These are phyloP conservation scores for Phaedon cochleariae DNA, from an alignment of 2,888 invertebrate genomes.

Conservation along the genomic window DNA sequence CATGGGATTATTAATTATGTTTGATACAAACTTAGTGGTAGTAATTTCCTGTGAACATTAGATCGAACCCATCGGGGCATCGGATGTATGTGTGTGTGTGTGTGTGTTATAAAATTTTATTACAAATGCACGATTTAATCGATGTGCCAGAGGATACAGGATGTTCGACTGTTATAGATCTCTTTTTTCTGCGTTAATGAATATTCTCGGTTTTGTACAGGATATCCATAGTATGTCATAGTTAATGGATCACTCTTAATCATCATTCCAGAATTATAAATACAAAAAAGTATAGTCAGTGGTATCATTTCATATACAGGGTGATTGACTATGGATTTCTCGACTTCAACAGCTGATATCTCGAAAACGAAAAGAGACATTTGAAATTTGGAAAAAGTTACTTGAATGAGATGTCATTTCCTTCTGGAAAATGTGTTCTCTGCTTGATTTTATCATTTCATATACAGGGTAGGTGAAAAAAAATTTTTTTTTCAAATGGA, in stretches of 20 bases:
- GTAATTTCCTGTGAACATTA: constrained; percentile 19
- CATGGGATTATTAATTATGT: constrained; percentile 14
- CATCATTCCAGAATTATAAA: neutral
- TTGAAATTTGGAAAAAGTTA: no score
- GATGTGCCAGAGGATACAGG: constrained; percentile 22
- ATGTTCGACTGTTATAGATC: constrained; percentile 19
- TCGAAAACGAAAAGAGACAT: no score
- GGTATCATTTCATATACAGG: no score
- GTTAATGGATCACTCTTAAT: neutral
- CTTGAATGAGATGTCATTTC: no score
- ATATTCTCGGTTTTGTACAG: neutral
- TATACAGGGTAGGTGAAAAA: no score
- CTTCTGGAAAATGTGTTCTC: no score
- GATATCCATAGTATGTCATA: neutral
- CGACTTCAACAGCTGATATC: no score
- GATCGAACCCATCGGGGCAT: constrained; percentile 21
- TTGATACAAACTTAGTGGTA: neutral
- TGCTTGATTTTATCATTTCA: no score
- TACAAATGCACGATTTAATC: constrained; percentile 27
- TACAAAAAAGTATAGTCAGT: no score
- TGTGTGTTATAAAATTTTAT: constrained; percentile 25
- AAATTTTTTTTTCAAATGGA: no score
- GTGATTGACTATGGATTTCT: no score
- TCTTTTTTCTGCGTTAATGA: neutral
- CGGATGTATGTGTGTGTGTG: constrained; percentile 12